phyloP scores from a whole-genome alignment of 2,797 vertebrate species.

The Masticophis lateralis region DNA sequence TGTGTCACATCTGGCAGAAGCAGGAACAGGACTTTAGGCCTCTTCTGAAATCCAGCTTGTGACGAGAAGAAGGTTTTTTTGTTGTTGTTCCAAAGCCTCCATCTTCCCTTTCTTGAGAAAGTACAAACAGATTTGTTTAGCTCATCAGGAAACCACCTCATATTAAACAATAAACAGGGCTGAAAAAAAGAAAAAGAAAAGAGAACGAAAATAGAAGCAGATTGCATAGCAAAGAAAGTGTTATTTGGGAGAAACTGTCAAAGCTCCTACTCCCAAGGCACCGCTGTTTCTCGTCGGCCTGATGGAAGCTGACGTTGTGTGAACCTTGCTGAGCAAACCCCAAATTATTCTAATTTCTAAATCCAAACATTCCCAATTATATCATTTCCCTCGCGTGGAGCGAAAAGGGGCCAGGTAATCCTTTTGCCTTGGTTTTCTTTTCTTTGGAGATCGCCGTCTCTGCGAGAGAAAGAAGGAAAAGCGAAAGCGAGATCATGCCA shows the following conservation, averaged over 20 bases:
- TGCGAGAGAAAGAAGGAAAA: not conserved
- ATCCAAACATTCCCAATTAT: constrained; percentile 70
- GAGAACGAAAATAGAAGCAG: constrained; percentile 19
- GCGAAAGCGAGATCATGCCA: not conserved
- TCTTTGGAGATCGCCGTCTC: not conserved
- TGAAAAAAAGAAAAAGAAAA: not conserved
- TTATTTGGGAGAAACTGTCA: constrained; percentile 63
- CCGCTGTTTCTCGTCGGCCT: constrained; percentile 59
- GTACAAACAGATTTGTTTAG: constrained; percentile 15
- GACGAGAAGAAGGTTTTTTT: not conserved
- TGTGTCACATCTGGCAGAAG: not conserved
- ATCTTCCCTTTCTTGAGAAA: not conserved
- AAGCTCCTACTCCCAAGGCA: constrained; percentile 42
- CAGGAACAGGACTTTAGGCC: too few species aligned
- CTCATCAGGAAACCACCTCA: fast-evolving
- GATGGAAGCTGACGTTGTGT: constrained; percentile 66
- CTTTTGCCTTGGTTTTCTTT: constrained; percentile 49
- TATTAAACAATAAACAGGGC: not conserved
- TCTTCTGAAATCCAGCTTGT: not conserved
- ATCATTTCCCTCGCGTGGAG: constrained; percentile 56
- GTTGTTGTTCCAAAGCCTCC: not conserved
- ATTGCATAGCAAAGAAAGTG: constrained; percentile 3
- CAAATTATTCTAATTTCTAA: constrained; percentile 70
- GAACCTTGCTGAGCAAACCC: constrained; percentile 63
- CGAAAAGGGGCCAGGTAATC: constrained; percentile 46